Base-by-base conservation (phyloP, 2,888 invertebrate species). In the Scaptomyza reducta region DNA sequence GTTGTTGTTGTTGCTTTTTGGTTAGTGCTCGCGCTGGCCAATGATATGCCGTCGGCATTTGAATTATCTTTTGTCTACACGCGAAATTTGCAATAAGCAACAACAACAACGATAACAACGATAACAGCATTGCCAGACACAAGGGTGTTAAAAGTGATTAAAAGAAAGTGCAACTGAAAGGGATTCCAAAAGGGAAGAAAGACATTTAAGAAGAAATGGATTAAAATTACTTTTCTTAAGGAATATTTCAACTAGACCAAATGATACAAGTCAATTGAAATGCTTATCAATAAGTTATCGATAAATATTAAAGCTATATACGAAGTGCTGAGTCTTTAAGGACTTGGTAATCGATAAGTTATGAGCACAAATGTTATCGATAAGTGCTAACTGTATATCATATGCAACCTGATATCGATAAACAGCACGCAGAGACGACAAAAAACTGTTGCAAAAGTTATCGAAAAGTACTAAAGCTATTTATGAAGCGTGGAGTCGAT, bases 11-110 rank as follows among this genome's bases (percentile, higher is more conserved):
- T 18, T 61, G 38, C 18, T 16, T 45, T 38, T 60, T 33, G 18
- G 45, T 18, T 58, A 16, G 18, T 38, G 60, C 29, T 35, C 57
- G 54, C 46, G 27, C 13, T 49, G 71, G 58, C 60, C 57, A 77
- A 57, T 65, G 63, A 80, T 70, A 74, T 53, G 80, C 88, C 80
- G 80, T 58, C 80, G 80, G 88, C 80, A 78, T 66, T 82, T 85
- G 60, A 56, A 62, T 69, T 59, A 68, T 61, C 44, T 78, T 62
- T 38, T 14, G 67, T 29, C 44, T 44, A 31, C 58, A 58, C 46
- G 60, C 51, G 35, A 64, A 60, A 56, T 44, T 41, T 7, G 54
- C 16, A 46, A 27, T 18, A 13, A 40, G 40, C 40, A 40, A 40
- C 4, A 40, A 35, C n/a, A 14, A n/a, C n/a, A 35, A 35, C 35